Conservation (phyloP, 2,888 invertebrate genomes). For the Eristalis pertinax region DNA sequence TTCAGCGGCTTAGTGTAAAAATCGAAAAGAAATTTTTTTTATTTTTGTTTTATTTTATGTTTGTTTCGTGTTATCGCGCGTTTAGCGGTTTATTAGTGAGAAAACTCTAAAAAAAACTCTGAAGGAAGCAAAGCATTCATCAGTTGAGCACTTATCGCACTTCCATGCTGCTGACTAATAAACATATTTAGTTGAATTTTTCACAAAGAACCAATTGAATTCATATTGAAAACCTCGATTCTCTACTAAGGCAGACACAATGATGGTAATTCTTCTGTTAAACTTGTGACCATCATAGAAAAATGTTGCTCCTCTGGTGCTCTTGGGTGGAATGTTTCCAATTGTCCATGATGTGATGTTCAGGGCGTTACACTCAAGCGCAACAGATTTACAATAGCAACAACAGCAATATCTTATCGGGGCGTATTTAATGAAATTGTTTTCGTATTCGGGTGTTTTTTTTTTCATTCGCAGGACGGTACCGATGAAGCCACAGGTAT, state of each 20-base stretch:
- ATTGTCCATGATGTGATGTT: slow-evolving; percentile 47
- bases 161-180: slow-evolving; percentile 54
- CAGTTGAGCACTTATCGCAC: slow-evolving; percentile 45
- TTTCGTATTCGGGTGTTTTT: not conserved
- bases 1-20: slow-evolving; percentile 47
- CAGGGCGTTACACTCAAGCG: slow-evolving; percentile 57
- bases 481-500: slow-evolving; percentile 76
- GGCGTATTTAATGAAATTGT: slow-evolving; percentile 26
- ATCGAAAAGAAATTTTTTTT: slow-evolving; percentile 45
- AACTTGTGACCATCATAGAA: not conserved
- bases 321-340: slow-evolving; percentile 26
- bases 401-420: slow-evolving; percentile 41
- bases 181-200: slow-evolving; percentile 24
- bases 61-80: slow-evolving; percentile 55
- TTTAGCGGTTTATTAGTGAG: not conserved
- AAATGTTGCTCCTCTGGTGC: not conserved
- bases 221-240: not conserved
- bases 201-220: slow-evolving; percentile 27
- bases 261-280: slow-evolving; percentile 59
- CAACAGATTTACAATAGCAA: slow-evolving; percentile 51
- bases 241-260: slow-evolving; percentile 7
- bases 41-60: slow-evolving; percentile 66
- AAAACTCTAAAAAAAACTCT: slow-evolving; percentile 9
- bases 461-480: slow-evolving; percentile 74
- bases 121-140: slow-evolving; percentile 5